A percentile compares a stretch with the other conserved stretches of the same genome.
These are phyloP conservation scores for Parazoanthus darwini DNA, from an alignment of 92 coral and sea anemone species.

Conservation along the genomic window DNA sequence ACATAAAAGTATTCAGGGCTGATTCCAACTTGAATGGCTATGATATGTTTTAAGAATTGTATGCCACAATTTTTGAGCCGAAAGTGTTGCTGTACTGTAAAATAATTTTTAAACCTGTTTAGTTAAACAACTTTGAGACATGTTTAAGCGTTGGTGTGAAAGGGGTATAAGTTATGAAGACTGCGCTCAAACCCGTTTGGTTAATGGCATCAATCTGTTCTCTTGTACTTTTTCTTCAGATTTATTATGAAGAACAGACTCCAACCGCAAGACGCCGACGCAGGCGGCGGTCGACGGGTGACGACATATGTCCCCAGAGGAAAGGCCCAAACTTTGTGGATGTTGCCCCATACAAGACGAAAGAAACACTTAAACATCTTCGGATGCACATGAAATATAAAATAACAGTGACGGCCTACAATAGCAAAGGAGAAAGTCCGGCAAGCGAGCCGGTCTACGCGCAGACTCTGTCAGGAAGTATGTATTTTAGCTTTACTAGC, in stretches of 20 bases:
- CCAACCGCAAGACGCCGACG: slow-evolving; percentile 47
- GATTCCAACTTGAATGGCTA: no score
- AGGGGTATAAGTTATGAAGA: neutral
- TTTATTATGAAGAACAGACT: slow-evolving; percentile 54
- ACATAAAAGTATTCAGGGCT: no score
- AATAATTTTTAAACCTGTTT: no score
- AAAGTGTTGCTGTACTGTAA: no score
- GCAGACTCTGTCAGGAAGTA: slow-evolving; percentile 79
- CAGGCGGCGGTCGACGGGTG: slow-evolving; percentile 57
- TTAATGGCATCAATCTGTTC: neutral
- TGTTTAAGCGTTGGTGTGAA: no score
- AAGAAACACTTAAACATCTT: slow-evolving; percentile 77
- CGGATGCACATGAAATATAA: slow-evolving; percentile 73
- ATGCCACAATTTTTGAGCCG: no score
- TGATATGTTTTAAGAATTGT: no score
- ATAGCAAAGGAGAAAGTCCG: slow-evolving; percentile 89
- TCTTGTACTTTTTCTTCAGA: slow-evolving; percentile 41
- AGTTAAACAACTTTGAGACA: no score
- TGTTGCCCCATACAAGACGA: slow-evolving; percentile 76
- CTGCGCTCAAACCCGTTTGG: neutral
- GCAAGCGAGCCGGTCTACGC: slow-evolving; percentile 52
- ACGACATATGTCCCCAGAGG: slow-evolving; percentile 54
- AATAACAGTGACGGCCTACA: slow-evolving; percentile 81
- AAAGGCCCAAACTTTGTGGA: slow-evolving; percentile 77
- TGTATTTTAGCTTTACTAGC: slow-evolving; percentile 28